A percentile compares a stretch with the other conserved stretches of the same genome.
Conservation (phyloP, 2,888 invertebrate species). For the Amphipyra berbera region DNA sequence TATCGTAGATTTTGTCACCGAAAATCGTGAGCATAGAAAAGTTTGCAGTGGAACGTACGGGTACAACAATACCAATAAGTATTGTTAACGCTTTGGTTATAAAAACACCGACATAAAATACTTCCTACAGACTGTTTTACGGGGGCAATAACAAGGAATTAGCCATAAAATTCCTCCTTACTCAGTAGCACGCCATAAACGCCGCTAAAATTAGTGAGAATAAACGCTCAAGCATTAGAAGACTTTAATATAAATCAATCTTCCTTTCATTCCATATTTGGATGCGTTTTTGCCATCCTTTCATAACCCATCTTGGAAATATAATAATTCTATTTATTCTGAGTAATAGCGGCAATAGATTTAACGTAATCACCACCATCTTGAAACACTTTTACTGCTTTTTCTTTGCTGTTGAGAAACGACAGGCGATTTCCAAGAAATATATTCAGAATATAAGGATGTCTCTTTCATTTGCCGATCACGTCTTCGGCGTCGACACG, state of each 20-base stretch:
- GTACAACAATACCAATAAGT: conserved; percentile 3
- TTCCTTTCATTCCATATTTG: conserved; percentile 24
- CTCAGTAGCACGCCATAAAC: conserved; percentile 29
- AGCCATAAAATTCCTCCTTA: conserved; percentile 53
- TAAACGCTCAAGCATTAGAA: conserved; percentile 27
- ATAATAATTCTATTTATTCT: conserved; percentile 55
- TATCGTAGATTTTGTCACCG: conserved; percentile 12
- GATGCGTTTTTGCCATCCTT: conserved; percentile 40
- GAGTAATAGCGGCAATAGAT: conserved; percentile 51
- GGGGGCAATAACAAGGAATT: conserved; percentile 58
- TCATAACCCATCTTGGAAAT: conserved; percentile 47
- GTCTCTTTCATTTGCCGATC: conserved; percentile 68
- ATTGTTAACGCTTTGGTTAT: conserved; percentile 1
- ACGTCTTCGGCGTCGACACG: conserved; percentile 62
- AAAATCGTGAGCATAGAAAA: conserved; percentile 14
- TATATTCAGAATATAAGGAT: conserved; percentile 63
- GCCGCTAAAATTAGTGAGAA: conserved; percentile 36
- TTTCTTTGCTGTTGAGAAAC: conserved; percentile 57
- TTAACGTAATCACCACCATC: conserved; percentile 60
- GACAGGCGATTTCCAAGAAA: conserved; percentile 56
- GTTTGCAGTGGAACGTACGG: conserved; percentile 2
- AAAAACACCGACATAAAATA: conserved; percentile 14
- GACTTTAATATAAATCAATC: conserved; percentile 44
- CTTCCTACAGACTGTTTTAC: conserved; percentile 16
- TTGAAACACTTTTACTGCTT: conserved; percentile 67